Evolutionary conservation across 2,113 vertebrate species (phyloP).

Genomic region (Eidolon helvum): DNA sequence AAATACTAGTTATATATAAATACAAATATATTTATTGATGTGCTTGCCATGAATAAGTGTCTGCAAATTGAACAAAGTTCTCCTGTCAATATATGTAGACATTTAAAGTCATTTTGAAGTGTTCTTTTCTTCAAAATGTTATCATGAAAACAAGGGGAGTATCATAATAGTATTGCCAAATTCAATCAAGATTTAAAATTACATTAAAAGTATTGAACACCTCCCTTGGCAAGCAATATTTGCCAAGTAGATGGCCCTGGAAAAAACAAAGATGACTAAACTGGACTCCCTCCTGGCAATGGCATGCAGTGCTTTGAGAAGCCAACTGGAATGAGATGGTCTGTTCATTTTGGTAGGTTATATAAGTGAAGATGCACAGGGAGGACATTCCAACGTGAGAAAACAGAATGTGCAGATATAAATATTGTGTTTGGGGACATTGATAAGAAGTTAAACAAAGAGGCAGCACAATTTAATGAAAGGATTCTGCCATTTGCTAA

Average conservation of each 20-base stretch:
- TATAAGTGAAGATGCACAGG: rapidly evolving
- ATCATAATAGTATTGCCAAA: not conserved
- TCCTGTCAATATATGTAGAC: not conserved
- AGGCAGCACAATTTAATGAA: not conserved
- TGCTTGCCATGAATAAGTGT: not conserved
- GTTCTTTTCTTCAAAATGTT: not conserved
- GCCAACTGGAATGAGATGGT: rapidly evolving
- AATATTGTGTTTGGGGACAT: not conserved
- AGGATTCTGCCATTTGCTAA: not conserved
- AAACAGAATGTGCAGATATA: not conserved
- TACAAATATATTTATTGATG: not conserved
- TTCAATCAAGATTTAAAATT: not conserved
- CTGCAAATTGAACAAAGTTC: not conserved
- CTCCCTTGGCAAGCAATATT: not conserved
- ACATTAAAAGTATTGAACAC: not conserved
- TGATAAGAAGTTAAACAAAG: not conserved
- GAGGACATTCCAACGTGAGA: not conserved
- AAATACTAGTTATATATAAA: not conserved
- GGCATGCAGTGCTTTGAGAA: not conserved
- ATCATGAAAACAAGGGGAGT: not conserved
- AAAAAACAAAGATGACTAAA: not conserved
- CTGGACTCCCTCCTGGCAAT: rapidly evolving
- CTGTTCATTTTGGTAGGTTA: rapidly evolving
- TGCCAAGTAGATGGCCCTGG: not conserved
- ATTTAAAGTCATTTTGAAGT: not conserved